Conservation (phyloP, 2,888 invertebrate genomes). For the Macrosoma leucophasiata region DNA sequence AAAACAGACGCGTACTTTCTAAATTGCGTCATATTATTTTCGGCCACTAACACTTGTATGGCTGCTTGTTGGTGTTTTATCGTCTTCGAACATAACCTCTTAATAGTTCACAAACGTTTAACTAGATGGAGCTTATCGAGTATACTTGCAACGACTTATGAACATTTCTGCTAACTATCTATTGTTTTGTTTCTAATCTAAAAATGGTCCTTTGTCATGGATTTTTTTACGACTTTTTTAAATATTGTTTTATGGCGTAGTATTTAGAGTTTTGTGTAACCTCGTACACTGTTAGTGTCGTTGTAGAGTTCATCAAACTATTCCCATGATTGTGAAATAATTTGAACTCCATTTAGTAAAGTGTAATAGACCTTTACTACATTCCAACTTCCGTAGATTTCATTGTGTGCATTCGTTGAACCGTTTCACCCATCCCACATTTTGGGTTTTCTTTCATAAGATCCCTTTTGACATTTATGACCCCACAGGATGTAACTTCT, state of each 20-base stretch:
- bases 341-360: too few relatives aligned
- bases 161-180: too few relatives aligned
- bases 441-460: constrained; percentile 52
- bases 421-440: constrained; percentile 59
- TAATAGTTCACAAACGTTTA: constrained; percentile 12
- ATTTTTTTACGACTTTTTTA: constrained; percentile 15
- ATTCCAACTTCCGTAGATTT: constrained; percentile 49
- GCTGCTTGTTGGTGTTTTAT: constrained; percentile 26
- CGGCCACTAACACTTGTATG: constrained; percentile 38
- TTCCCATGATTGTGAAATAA: constrained; percentile 39
- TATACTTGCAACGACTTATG: too few relatives aligned
- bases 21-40: constrained; percentile 63
- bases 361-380: constrained; percentile 32
- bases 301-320: too few relatives aligned
- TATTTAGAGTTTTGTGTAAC: too few relatives aligned
- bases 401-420: constrained; percentile 54
- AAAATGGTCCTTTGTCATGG: constrained; percentile 3
- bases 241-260: too few relatives aligned
- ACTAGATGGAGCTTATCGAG: constrained; percentile 41
- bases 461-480: constrained; percentile 31
- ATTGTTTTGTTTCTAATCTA: background rate
- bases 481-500: constrained; percentile 56
- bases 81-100: constrained; percentile 13
- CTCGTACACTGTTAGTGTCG: too few relatives aligned
- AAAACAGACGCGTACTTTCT: constrained; percentile 62